These are phyloP conservation scores for human DNA, from an alignment of 2,113 vertebrate species.

Conservation along the genomic window GRCh38 chr4:189728501-189729000, in stretches of 20 bases:
- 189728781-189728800: not conserved
- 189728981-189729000: not conserved
- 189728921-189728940: not conserved
- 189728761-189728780: not conserved
- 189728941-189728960: not conserved
- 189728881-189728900: not conserved
- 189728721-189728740: not conserved
- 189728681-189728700: not conserved
- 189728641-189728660: not conserved
- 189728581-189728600: not conserved
- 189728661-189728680: not conserved
- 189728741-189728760: not conserved
- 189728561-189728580: not conserved
- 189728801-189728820: not conserved
- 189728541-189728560: too few species aligned
- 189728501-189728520: not conserved
- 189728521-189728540: not conserved
- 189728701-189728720: not conserved
- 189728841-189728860: not conserved
- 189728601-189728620: not conserved
- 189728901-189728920: constrained; percentile 51
- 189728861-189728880: not conserved
- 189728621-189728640: not conserved
- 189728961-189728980: not conserved
- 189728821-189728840: not conserved